Evolutionary conservation across 2,888 invertebrate genomes (phyloP).

Genomic region (Sinhomidia bicolor): DNA sequence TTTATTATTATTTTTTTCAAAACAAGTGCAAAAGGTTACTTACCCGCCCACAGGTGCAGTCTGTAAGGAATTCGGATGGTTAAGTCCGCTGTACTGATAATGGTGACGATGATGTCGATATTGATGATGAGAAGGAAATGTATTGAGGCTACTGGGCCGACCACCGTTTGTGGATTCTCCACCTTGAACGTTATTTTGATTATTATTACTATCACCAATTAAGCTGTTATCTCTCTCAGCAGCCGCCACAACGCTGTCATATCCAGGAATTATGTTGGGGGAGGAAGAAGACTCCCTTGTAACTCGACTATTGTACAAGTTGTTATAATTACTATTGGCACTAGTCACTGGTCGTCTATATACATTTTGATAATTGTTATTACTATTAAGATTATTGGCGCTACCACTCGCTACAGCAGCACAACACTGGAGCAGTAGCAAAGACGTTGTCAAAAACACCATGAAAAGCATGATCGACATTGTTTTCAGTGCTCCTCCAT

Average conservation of each 20-base stretch:
- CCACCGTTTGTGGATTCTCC: conserved; percentile 28
- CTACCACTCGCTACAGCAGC: conserved; percentile 28
- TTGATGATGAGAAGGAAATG: conserved; percentile 53
- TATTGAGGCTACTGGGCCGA: conserved; percentile 57
- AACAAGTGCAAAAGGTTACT: conserved; percentile 22
- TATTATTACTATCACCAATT: conserved; percentile 61
- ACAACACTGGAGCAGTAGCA: conserved; percentile 37
- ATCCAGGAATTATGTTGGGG: conserved; percentile 66
- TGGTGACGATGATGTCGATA: conserved; percentile 53
- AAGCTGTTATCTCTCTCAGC: conserved; percentile 33
- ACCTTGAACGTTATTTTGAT: conserved; percentile 26
- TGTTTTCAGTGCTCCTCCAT: conserved; percentile 1
- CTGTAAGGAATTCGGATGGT: conserved; percentile 77
- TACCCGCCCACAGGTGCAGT: conserved; percentile 79
- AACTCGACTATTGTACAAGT: conserved; percentile 58
- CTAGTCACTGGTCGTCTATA: conserved; percentile 43
- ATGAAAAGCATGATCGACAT: conserved; percentile 54
- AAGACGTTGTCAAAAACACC: conserved; percentile 19
- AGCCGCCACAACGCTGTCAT: conserved; percentile 63
- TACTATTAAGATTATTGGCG: conserved; percentile 10
- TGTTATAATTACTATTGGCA: conserved; percentile 49
- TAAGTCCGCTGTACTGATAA: conserved; percentile 69
- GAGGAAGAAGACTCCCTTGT: conserved; percentile 64
- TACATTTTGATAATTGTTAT: conserved; percentile 35
- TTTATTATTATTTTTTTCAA: conserved; percentile 24